These are phyloP conservation scores for Caenorhabditis afra DNA, from an alignment of 2,888 invertebrate genomes.

Conservation along the genomic window DNA sequence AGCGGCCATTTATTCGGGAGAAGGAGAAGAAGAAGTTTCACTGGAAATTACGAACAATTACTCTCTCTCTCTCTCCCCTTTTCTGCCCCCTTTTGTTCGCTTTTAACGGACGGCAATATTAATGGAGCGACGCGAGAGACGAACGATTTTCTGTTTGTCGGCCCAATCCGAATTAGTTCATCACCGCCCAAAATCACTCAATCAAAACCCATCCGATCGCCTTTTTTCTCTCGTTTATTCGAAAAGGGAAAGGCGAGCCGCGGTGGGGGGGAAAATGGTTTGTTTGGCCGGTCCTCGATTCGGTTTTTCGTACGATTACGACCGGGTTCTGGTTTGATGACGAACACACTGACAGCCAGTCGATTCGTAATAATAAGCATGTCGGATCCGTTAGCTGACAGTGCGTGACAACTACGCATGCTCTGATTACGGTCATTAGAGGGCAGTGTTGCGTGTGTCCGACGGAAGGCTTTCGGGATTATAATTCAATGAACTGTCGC, in stretches of 20 bases:
- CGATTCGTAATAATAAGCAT: no score
- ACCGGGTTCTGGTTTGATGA: conserved; percentile 23
- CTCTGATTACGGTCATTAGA: conserved; percentile 55
- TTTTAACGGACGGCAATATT: conserved; percentile 33
- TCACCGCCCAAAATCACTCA: conserved; percentile 14
- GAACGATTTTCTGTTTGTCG: conserved; percentile 18
- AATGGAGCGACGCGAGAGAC: conserved; percentile 34
- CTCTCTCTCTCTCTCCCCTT: neutral
- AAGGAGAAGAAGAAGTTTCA: conserved; percentile 15
- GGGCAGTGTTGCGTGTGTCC: conserved; percentile 45
- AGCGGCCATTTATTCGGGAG: neutral
- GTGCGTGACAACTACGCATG: conserved; percentile 38
- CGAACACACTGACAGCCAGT: no score
- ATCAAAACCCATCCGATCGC: conserved; percentile 25
- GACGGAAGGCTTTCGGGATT: conserved; percentile 53
- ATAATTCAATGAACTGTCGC: conserved; percentile 35
- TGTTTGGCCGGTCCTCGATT: conserved; percentile 17
- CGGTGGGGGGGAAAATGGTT: conserved; percentile 22
- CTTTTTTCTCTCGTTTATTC: conserved; percentile 16
- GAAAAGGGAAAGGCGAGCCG: conserved; percentile 38
- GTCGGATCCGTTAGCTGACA: conserved; percentile 55
- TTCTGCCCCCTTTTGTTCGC: conserved; percentile 15
- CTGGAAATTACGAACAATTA: conserved; percentile 38
- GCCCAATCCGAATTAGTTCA: neutral
- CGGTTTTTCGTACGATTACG: conserved; percentile 28